Evolutionary conservation across 2,888 invertebrate species (phyloP), one percentile per base, ranked within the genome.

Genomic region (Eustalomyia histrio): DNA sequence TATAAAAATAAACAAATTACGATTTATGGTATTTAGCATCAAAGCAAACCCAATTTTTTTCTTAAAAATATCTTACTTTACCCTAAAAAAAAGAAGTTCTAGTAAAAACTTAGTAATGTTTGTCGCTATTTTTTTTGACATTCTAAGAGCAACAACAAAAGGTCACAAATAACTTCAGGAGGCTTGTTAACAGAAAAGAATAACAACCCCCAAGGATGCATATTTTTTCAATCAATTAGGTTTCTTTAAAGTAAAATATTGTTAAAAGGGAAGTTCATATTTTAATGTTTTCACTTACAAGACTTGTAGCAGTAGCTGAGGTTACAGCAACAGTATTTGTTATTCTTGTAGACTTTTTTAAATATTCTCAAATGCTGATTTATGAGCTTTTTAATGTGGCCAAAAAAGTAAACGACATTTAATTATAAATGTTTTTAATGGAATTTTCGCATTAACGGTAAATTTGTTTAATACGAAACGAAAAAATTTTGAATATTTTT

Each of bases 341-440:
- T 53, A 14, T 14, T 73, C 73, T 65, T 73, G 18, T 29, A n/a
- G 16, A 39, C n/a, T 47, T 47, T n/a, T 47, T 47, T 57, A 47
- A 60, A 50, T 60, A 74, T 85, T 83, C 82, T 83, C 63, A 84
- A 75, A 84, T 84, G 84, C 86, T 89, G 89, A 89, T 89, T 89
- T 89, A 89, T 89, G 87, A 85, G 84, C 84, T 87, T 89, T 89
- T 89, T 89, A 89, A 89, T 89, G 89, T 86, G 88, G 85, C 88
- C 85, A 87, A 88, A 87, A 88, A 78, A 89, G 87, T 88, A 88
- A 89, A 86, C 89, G 89, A 89, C 89, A 89, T 89, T 89, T 89
- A 89, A 89, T 89, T 89, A 89, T 86, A 88, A 85, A 85, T 86
- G 85, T 85, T 88, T 67, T 88, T 89, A 89, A 89, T 89, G 89